Percentiles rank a stretch among this genome's conserved stretches.
phyloP scores from a whole-genome alignment of 2,113 vertebrate genomes.

The Orycteropus afer region DNA sequence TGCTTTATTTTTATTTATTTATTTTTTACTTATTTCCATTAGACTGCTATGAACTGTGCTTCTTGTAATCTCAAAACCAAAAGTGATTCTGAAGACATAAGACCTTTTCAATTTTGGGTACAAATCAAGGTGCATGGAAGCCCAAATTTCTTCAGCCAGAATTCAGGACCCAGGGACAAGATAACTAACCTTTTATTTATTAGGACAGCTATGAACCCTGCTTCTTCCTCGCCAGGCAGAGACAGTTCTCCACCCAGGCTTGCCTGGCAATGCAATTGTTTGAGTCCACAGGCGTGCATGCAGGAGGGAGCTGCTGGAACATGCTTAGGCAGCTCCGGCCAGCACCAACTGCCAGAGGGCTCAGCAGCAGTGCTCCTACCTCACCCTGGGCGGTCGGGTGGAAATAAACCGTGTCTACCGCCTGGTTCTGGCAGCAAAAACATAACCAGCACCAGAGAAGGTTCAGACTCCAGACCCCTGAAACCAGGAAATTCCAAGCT shows the following conservation, averaged over 20 bases:
- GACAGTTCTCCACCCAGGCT: conserved; percentile 41
- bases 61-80: background rate
- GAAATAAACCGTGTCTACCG: conserved; percentile 72
- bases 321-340: conserved; percentile 46
- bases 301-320: conserved; percentile 65
- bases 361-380: conserved; percentile 8
- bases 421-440: conserved; percentile 67
- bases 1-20: too few species aligned
- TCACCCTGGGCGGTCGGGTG: conserved; percentile 73
- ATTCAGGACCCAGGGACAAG: conserved; percentile 55
- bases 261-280: conserved; percentile 36
- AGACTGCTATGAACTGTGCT: background rate
- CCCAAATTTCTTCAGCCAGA: background rate
- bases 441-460: conserved; percentile 67
- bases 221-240: conserved; percentile 51
- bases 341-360: conserved; percentile 9
- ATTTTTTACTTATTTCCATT: background rate
- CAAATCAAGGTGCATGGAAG: background rate
- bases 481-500: conserved; percentile 80
- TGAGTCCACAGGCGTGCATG: background rate
- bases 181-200: conserved; percentile 69
- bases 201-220: conserved; percentile 26
- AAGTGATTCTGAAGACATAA: background rate
- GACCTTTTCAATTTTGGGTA: background rate
- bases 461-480: conserved; percentile 71